These are phyloP conservation scores for Crossaster papposus DNA, from an alignment of 53 echinoderm and acorn worm species.

Conservation along the genomic window DNA sequence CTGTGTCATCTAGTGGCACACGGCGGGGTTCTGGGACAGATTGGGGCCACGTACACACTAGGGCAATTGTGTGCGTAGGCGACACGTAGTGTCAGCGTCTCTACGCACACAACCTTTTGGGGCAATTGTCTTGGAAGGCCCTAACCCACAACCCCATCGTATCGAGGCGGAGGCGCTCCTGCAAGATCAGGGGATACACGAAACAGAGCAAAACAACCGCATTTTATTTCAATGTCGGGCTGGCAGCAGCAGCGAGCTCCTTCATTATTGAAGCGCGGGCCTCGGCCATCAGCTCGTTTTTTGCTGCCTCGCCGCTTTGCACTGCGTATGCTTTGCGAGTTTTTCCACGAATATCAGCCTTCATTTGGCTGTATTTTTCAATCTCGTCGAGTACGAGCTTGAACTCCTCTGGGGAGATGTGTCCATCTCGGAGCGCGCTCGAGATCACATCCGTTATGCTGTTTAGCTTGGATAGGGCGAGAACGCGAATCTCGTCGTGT, in stretches of 20 bases:
- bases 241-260: slow-evolving; percentile 24
- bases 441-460: slow-evolving; percentile 28
- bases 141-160: too few relatives aligned
- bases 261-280: slow-evolving; percentile 45
- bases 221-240: slow-evolving; percentile 17
- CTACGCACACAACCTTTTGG: too few relatives aligned
- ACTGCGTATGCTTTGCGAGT: slow-evolving; percentile 3
- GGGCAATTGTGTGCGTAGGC: too few relatives aligned
- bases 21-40: too few relatives aligned
- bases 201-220: slow-evolving; percentile 25
- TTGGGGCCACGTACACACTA: too few relatives aligned
- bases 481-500: slow-evolving; percentile 26
- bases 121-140: too few relatives aligned
- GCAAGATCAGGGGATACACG: too few relatives aligned
- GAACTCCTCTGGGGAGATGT: slow-evolving; percentile 47
- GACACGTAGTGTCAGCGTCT: too few relatives aligned
- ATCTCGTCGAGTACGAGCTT: slow-evolving; percentile 36
- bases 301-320: neutral
- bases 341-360: slow-evolving; percentile 8
- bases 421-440: slow-evolving; percentile 22
- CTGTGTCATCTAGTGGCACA: too few relatives aligned
- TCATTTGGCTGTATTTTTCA: slow-evolving; percentile 31
- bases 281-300: slow-evolving; percentile 46
- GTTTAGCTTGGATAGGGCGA: slow-evolving; percentile 48
- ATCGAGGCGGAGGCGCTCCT: too few relatives aligned